Evolutionary conservation across 2,113 vertebrate species (phyloP).

Genomic region (Centropus bengalensis): DNA sequence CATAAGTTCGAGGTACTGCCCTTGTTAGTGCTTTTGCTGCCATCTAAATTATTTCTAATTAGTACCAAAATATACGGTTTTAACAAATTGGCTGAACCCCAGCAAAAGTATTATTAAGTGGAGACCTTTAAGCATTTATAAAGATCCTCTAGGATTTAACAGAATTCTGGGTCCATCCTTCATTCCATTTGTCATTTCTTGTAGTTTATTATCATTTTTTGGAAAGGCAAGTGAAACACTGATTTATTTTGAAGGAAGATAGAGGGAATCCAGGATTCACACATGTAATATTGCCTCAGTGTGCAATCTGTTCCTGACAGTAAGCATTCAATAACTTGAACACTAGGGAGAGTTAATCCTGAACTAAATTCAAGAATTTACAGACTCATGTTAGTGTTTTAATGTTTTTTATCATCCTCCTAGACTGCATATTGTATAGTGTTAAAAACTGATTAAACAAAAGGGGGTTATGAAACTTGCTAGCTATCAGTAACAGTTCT

Average conservation of each 20-base stretch:
- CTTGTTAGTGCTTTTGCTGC: constrained; percentile 27
- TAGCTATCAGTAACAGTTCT: not conserved
- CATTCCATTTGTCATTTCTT: not conserved
- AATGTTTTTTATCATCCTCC: not conserved
- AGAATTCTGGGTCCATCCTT: not conserved
- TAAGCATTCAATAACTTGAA: not conserved
- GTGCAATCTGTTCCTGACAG: not conserved
- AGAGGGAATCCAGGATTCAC: not conserved
- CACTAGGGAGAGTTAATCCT: not conserved
- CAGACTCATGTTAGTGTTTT: not conserved
- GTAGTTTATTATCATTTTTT: not conserved
- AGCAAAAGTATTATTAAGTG: constrained; percentile 11
- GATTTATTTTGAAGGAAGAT: not conserved
- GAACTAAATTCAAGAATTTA: not conserved
- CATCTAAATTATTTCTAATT: constrained; percentile 34
- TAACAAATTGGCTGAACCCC: constrained; percentile 23
- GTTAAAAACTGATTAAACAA: not conserved
- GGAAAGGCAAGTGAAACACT: not conserved
- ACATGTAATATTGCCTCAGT: not conserved
- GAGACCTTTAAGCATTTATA: constrained; percentile 19
- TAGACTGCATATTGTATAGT: not conserved
- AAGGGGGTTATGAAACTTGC: not conserved
- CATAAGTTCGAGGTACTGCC: not conserved
- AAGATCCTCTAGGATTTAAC: not conserved
- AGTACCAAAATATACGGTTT: not conserved